Evolutionary conservation across 2,888 invertebrate species (phyloP).

Genomic region (Drosophila barbarae): DNA sequence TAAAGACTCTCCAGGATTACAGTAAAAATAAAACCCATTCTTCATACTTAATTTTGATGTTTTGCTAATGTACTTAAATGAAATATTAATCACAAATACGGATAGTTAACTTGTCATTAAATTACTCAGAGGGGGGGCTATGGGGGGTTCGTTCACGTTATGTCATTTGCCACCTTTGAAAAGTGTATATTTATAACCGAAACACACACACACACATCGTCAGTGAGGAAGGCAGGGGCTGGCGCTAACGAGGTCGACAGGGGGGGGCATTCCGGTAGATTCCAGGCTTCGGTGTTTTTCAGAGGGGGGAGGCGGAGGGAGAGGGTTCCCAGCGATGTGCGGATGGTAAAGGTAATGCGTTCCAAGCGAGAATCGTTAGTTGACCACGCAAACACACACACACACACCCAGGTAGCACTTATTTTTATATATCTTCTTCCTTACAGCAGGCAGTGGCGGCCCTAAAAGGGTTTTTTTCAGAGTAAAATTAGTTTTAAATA

Average conservation of each 20-base stretch:
- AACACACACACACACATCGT: conserved; percentile 38
- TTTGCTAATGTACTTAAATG: neutral
- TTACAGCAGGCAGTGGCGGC: neutral
- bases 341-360: conserved; percentile 31
- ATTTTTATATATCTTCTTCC: conserved; percentile 39
- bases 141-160: conserved; percentile 11
- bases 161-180: conserved; percentile 29
- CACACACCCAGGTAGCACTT: conserved; percentile 36
- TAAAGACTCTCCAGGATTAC: neutral
- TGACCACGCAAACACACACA: conserved; percentile 35
- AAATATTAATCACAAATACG: conserved; percentile 5
- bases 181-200: conserved; percentile 42
- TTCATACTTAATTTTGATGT: neutral
- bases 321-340: neutral
- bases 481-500: neutral
- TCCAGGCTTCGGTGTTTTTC: conserved; percentile 4
- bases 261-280: conserved; percentile 1
- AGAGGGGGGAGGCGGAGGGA: too few species aligned
- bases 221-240: conserved; percentile 2
- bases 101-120: conserved; percentile 10
- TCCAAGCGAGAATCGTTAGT: conserved; percentile 43
- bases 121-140: neutral
- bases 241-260: conserved; percentile 33
- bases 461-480: neutral
- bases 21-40: neutral